A percentile compares a stretch with the other conserved stretches of the same genome.
Evolutionary conservation across 2,113 vertebrate genomes (phyloP).

Genomic region (Ramphastos sulfuratus): DNA sequence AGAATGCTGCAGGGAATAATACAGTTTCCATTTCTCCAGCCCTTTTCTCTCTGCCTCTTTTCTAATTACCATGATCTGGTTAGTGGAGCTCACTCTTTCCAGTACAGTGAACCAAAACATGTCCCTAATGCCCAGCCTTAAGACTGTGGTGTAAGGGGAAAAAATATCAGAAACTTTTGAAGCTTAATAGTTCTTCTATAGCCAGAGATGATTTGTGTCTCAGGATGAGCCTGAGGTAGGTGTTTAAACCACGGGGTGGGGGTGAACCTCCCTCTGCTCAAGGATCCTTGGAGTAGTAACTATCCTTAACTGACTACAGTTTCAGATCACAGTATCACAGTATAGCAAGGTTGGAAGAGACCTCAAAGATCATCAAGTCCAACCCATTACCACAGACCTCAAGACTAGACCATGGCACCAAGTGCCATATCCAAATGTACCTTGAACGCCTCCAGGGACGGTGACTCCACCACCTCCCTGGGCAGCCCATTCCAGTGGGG

Average conservation of each 20-base stretch:
- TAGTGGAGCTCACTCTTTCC: neutral
- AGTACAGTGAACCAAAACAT: neutral
- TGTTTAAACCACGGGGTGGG: no score
- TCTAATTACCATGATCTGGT: neutral
- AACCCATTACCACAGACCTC: no score
- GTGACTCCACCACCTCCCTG: no score
- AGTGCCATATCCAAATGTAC: no score
- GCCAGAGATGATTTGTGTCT: neutral
- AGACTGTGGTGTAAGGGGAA: neutral
- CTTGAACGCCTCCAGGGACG: no score
- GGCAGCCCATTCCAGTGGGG: no score
- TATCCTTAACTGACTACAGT: neutral
- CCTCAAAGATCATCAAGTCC: no score
- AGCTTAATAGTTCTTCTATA: neutral
- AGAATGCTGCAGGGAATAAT: no score
- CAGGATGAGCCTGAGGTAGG: neutral
- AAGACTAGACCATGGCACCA: no score
- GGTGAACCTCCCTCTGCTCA: neutral
- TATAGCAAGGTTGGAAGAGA: no score
- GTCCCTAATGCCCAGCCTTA: neutral
- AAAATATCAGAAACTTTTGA: neutral
- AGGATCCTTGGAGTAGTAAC: neutral
- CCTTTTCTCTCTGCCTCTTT: neutral
- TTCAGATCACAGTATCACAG: no score
- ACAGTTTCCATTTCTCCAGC: neutral